Conservation (phyloP, 2,113 vertebrate species). For the Burhinus oedicnemus region DNA sequence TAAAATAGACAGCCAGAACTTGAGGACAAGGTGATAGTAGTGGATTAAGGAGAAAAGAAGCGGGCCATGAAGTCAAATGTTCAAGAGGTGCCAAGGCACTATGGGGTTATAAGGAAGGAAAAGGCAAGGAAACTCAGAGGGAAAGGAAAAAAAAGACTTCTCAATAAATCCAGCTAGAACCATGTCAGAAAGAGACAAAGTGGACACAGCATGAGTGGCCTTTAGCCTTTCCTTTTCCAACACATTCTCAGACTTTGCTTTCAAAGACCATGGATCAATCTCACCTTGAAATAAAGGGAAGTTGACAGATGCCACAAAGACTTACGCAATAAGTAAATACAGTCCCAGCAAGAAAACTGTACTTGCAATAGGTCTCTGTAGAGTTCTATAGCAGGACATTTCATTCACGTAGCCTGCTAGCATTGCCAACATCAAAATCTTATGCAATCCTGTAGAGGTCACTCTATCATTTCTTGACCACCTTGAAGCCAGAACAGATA, state of each 20-base stretch:
- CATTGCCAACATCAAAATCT: background rate
- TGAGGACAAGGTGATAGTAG: background rate
- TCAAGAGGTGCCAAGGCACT: background rate
- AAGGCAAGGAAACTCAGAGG: background rate
- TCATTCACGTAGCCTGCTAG: background rate
- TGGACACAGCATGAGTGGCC: background rate
- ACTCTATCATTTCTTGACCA: background rate
- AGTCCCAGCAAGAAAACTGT: background rate
- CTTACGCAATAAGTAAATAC: background rate
- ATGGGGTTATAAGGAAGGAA: background rate
- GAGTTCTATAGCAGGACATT: background rate
- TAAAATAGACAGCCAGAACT: background rate
- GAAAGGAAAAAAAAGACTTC: background rate
- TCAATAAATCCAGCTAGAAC: background rate
- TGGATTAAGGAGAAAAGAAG: background rate
- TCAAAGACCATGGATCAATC: background rate
- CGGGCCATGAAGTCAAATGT: background rate
- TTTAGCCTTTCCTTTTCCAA: background rate
- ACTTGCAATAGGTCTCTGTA: background rate
- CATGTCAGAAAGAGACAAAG: background rate
- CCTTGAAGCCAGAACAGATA: background rate
- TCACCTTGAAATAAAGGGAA: background rate
- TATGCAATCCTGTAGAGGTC: background rate
- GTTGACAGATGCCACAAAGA: background rate
- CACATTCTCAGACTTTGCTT: background rate